Base-by-base conservation (phyloP, 1,140 invertebrate species). In the Zaprionus taronus region DNA sequence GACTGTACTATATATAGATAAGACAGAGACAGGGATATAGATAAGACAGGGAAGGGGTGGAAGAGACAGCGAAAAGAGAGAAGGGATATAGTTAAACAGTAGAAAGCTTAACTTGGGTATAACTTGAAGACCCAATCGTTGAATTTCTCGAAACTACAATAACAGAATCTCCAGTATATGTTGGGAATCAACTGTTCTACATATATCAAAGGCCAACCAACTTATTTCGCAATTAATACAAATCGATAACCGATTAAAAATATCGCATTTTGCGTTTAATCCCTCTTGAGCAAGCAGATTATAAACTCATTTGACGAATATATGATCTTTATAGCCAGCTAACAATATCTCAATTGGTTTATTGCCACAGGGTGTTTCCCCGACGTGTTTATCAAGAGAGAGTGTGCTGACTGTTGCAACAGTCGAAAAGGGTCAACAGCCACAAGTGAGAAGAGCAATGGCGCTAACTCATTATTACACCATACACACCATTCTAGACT, bases 381-480 rank as follows among this genome's bases (percentile, higher is more conserved):
- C 12, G 12, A 5, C 20, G 20, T 5, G 11, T 5, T 24, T 24
- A 12, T 51, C 11, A 12, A 14, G 20, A 14, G 6, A 51, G 11
- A 2, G 47, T 22, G 20, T 22, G 17, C 12, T 22, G 11, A 22
- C 11, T 49, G 4, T 49, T 49, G 22, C 47, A 22, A 0, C 15
- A 9, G 6, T 1, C 9, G 0, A 5, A 51, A 24, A 51, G 47
- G 47, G 47, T 51, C 47, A 22, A 24, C 22, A 14, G 20, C 22
- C 47, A 51, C 7, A 7, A 17, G 7, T 17, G 1, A 7, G 1
- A 9, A 49, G n/a, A 4, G 36, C 41, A 17, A 47, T 20, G 15
- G 24, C 58, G 44, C 14, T 20, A 24, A 69, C 6, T 53, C 31
- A 53, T 47, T 36, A 26, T 71, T 56, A 24, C 24, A 17, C n/a